Conservation (phyloP, 2,113 vertebrate species). For the Bagarius yarrelli region DNA sequence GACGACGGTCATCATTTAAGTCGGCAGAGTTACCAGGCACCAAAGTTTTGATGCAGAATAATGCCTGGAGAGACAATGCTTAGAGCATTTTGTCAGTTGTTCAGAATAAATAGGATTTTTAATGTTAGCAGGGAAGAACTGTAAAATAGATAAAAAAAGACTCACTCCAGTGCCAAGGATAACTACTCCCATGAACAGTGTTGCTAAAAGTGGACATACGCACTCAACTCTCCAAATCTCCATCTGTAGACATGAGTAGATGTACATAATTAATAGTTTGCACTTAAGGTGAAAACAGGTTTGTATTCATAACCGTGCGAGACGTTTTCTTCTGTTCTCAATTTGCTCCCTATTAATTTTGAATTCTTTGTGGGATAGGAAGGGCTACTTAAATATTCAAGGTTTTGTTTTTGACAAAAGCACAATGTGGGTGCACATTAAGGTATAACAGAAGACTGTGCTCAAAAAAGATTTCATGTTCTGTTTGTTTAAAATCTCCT, state of each 20-base stretch:
- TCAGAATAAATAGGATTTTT: neutral
- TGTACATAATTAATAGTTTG: neutral
- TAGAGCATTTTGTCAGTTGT: conserved; percentile 9
- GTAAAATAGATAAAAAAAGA: neutral
- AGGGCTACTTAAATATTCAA: too few relatives aligned
- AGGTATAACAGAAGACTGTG: too few relatives aligned
- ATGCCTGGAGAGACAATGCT: conserved; percentile 24
- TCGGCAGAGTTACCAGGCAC: conserved; percentile 60
- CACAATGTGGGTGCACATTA: too few relatives aligned
- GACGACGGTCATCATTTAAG: conserved; percentile 80
- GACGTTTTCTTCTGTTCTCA: too few relatives aligned
- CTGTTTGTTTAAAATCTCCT: too few relatives aligned
- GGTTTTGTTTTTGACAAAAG: too few relatives aligned
- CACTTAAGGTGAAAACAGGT: neutral
- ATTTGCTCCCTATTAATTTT: too few relatives aligned
- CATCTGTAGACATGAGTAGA: conserved; percentile 48
- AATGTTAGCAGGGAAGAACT: neutral
- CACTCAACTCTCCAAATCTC: conserved; percentile 67
- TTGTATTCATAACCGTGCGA: too few relatives aligned
- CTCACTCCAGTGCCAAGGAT: conserved; percentile 77
- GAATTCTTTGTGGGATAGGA: too few relatives aligned
- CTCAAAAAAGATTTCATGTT: too few relatives aligned
- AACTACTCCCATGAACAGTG: conserved; percentile 73
- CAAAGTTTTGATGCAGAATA: conserved; percentile 55
- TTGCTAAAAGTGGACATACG: conserved; percentile 72